Conservation (phyloP, 2,797 vertebrate genomes). For the Hydrolagus colliei region DNA sequence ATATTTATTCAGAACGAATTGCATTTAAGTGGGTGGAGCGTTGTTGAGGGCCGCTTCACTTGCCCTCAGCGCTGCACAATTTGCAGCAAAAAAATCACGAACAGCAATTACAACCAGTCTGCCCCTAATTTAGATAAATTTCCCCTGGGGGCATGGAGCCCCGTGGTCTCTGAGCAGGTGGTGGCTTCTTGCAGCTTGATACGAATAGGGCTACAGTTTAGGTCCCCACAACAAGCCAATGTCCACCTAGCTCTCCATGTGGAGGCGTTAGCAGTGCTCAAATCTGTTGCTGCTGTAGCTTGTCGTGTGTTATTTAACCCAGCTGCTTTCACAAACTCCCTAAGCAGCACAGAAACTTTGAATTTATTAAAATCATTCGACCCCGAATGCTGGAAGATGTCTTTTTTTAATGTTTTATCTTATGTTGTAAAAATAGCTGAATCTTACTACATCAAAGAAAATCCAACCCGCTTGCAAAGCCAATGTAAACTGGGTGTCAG, state of each 20-base stretch:
- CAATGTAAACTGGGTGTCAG: background rate
- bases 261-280: background rate
- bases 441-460: background rate
- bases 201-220: background rate
- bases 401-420: background rate
- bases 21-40: background rate
- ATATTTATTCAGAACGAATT: too few species aligned
- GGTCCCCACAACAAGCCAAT: background rate
- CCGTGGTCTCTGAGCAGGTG: background rate
- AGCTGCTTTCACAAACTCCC: background rate
- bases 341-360: background rate
- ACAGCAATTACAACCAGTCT: background rate
- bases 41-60: background rate
- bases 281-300: background rate
- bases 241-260: background rate
- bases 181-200: background rate
- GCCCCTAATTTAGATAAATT: background rate
- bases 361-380: background rate
- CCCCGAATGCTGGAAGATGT: background rate
- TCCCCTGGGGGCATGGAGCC: background rate
- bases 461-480: background rate
- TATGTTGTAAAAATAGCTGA: constrained; percentile 6
- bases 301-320: background rate
- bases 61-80: background rate
- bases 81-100: background rate